phyloP scores from a whole-genome alignment of 2,113 vertebrate genomes.

The Gnathonemus longibarbis region DNA sequence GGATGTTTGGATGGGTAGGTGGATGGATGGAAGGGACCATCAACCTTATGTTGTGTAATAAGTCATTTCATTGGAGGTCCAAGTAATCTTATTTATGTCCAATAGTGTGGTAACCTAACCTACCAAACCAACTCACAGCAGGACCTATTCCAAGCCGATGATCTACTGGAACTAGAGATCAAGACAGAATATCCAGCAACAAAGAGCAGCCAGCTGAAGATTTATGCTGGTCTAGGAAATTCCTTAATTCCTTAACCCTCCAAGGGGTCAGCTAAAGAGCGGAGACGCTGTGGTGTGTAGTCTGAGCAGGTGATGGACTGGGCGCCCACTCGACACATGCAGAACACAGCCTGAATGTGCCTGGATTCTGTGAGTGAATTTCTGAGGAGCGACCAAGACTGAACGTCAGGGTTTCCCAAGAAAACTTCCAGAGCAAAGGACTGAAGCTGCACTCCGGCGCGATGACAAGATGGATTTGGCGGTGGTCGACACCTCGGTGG shows the following conservation, averaged over 20 bases:
- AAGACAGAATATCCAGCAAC: not conserved
- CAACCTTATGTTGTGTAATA: not conserved
- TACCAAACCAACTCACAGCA: not conserved
- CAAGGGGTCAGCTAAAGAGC: not conserved
- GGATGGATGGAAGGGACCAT: not conserved
- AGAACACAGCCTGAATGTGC: not conserved
- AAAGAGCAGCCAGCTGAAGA: not conserved
- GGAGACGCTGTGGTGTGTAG: not conserved
- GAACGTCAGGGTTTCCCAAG: not conserved
- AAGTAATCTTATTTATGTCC: not conserved
- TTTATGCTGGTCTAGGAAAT: not conserved
- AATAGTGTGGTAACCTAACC: not conserved
- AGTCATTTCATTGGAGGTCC: not conserved
- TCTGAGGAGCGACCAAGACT: not conserved
- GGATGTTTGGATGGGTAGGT: not conserved
- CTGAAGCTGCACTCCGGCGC: not conserved
- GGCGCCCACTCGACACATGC: not conserved
- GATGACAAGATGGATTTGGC: constrained; percentile 45
- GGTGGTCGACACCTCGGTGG: constrained; percentile 45
- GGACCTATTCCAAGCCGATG: not conserved
- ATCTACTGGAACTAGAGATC: not conserved
- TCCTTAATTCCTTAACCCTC: not conserved
- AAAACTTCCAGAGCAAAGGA: not conserved
- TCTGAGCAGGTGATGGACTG: not conserved
- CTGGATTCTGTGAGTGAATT: not conserved